These are phyloP conservation scores for Dendrolimus kikuchii DNA, from an alignment of 1,140 invertebrate genomes.

Conservation along the genomic window DNA sequence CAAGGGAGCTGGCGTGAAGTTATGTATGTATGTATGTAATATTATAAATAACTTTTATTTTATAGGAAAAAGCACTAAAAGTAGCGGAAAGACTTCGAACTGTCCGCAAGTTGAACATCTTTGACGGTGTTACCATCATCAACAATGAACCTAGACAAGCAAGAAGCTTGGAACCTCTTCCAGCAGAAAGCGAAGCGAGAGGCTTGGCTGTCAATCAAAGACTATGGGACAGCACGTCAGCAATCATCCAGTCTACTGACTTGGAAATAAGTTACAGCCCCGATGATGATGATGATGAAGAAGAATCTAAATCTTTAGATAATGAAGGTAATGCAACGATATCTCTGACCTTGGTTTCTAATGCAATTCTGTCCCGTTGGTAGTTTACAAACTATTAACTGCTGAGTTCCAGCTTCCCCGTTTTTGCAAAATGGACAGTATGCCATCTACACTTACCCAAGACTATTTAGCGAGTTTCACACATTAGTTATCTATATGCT, in stretches of 20 bases:
- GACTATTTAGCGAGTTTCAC: too few species aligned
- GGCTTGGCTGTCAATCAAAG: constrained; percentile 42
- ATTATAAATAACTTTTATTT: constrained; percentile 12
- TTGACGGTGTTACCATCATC: constrained; percentile 47
- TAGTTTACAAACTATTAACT: too few species aligned
- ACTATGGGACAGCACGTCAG: constrained; percentile 42
- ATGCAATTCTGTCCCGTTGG: too few species aligned
- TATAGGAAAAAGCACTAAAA: constrained; percentile 51
- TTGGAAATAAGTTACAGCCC: constrained; percentile 45
- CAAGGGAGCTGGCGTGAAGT: too few species aligned
- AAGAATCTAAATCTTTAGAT: constrained; percentile 41
- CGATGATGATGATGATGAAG: constrained; percentile 29
- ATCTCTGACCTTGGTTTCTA: too few species aligned
- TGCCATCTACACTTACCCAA: too few species aligned
- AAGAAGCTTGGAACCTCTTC: constrained; percentile 40
- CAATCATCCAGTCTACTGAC: constrained; percentile 44
- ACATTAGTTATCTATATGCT: too few species aligned
- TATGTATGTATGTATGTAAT: too few species aligned
- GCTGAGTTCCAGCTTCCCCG: too few species aligned
- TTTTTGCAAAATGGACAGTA: too few species aligned
- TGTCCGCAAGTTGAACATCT: constrained; percentile 43
- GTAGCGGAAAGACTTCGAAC: constrained; percentile 39
- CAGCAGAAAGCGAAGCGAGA: constrained; percentile 38
- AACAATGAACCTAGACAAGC: constrained; percentile 48
- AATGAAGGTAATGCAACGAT: constrained; percentile 14